A percentile compares a stretch with the other conserved stretches of the same genome.
These are phyloP conservation scores for Myodes glareolus DNA, from an alignment of 2,113 vertebrate species.

Conservation along the genomic window DNA sequence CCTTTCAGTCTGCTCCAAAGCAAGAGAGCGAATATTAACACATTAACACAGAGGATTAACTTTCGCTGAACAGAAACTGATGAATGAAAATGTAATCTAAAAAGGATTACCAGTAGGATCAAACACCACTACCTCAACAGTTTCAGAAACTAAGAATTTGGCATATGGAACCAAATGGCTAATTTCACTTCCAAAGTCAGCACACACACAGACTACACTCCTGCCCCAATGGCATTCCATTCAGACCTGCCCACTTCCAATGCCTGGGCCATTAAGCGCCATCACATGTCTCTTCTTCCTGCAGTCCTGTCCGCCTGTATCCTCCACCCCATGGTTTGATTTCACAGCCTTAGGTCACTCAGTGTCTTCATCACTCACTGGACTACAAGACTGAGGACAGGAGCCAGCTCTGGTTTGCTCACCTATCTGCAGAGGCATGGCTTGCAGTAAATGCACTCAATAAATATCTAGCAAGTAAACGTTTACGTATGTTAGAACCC, in stretches of 20 bases:
- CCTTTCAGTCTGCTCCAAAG: conserved; percentile 89
- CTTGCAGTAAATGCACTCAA: background rate
- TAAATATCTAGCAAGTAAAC: background rate
- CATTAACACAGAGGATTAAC: conserved; percentile 56
- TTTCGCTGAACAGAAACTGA: conserved; percentile 34
- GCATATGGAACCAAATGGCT: background rate
- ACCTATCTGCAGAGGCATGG: background rate
- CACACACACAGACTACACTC: background rate
- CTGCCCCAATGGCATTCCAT: background rate
- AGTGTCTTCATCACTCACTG: background rate
- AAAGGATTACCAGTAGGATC: conserved; percentile 30
- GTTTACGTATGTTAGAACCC: background rate
- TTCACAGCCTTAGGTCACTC: background rate
- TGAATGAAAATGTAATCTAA: conserved; percentile 50
- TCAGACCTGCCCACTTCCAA: too few relatives aligned
- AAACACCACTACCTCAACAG: background rate
- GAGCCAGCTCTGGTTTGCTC: background rate
- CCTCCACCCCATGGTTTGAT: background rate
- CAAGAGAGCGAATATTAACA: conserved; percentile 50
- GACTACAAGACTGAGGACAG: background rate
- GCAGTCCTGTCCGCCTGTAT: background rate
- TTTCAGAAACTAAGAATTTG: conserved; percentile 38
- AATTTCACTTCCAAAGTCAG: background rate
- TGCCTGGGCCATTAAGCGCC: background rate
- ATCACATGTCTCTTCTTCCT: background rate